Evolutionary conservation across 2,113 vertebrate genomes (phyloP).

Genomic region (Sturnus vulgaris): DNA sequence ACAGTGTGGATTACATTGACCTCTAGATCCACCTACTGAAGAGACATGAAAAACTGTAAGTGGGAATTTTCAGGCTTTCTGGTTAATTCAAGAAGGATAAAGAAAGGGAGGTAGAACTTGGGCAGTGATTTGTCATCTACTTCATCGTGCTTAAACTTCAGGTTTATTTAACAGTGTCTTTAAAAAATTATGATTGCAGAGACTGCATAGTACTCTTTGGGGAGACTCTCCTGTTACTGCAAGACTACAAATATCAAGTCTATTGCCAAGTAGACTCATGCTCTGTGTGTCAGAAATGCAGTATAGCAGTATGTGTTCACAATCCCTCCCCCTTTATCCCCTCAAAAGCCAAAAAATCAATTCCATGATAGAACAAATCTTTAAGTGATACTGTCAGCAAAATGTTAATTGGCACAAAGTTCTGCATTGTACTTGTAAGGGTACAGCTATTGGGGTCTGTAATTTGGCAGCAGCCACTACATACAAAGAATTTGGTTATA

Average conservation of each 20-base stretch:
- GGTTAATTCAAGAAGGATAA: background rate
- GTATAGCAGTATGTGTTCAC: background rate
- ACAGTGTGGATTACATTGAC: background rate
- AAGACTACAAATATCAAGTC: background rate
- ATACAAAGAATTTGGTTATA: background rate
- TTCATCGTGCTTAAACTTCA: background rate
- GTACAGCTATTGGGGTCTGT: background rate
- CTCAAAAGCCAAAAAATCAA: background rate
- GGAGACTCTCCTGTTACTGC: background rate
- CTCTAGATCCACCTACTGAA: background rate
- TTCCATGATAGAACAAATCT: background rate
- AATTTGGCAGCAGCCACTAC: background rate
- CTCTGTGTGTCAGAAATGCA: background rate
- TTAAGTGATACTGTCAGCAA: background rate
- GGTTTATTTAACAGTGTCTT: background rate
- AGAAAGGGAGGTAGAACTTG: background rate
- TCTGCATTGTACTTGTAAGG: background rate
- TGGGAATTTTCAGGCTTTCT: background rate
- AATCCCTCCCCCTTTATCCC: background rate
- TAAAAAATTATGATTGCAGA: background rate
- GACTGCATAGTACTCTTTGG: background rate
- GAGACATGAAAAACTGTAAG: background rate
- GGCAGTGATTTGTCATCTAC: background rate
- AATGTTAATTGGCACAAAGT: background rate
- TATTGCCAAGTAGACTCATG: background rate